Base-by-base conservation (phyloP, 2,888 invertebrate genomes). In the Andrena hattorfiana region DNA sequence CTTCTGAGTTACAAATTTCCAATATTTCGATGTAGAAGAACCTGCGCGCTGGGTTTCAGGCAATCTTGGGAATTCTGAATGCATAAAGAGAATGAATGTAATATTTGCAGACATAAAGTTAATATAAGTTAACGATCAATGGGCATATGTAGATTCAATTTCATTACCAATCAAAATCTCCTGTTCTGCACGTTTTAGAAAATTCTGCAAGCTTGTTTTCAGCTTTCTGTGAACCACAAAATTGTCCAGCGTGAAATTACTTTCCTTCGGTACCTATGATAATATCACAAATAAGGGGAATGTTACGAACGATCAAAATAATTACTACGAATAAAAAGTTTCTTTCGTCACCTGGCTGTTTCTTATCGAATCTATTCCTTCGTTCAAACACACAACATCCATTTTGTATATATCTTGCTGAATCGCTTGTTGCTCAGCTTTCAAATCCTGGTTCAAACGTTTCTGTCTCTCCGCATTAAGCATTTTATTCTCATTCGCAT, bases 361-460 rank as follows among this genome's bases (percentile, higher is more conserved):
- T n/a, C 49, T 63, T 60, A 49, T 30, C 30, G 67, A 26, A 68
- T 71, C 30, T 20, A 75, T 60, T 42, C 85, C 72, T 54, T 88
- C 86, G 26, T 85, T 80, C 63, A 28, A 76, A 26, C 64, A 66
- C 10, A 91, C 89, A 59, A 89, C 82, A 83, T 92, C 89, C 91
- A 91, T 92, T 76, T 89, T 89, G 64, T 85, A 79, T 84, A 89
- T 92, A 76, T 92, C 90, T 56, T 87, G 86, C 59, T 89, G 89
- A 80, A 91, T 83, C 20, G 85, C 88, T 28, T 80, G 81, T 54
- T 91, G 89, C 16, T 86, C 81, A 49, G 56, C 77, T 72, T 83
- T 85, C n/a, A 72, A 48, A n/a, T 75, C 68, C 56, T 49, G 62
- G 6, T 60, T 60, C 28, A 78, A 74, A 23, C 51, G 16, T 59